Evolutionary conservation across 2,888 invertebrate species (phyloP).

Genomic region (Drosophila subsilvestris): DNA sequence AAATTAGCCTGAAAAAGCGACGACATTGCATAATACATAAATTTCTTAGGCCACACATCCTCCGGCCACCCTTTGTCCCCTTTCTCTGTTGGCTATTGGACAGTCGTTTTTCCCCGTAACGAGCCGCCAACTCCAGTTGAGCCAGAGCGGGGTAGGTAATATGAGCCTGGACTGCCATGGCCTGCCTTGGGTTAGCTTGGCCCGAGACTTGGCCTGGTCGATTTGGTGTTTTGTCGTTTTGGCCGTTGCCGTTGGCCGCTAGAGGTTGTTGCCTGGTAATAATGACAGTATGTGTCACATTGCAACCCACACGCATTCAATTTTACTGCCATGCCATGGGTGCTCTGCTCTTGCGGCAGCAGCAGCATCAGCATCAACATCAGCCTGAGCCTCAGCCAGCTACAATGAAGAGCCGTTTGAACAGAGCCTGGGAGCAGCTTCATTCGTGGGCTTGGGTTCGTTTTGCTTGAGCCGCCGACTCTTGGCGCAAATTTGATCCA

Average conservation of each 20-base stretch:
- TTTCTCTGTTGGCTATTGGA: constrained; percentile 1
- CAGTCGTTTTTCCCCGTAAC: constrained; percentile 69
- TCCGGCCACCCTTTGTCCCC: constrained; percentile 29
- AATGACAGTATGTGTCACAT: constrained; percentile 82
- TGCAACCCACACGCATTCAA: constrained; percentile 82
- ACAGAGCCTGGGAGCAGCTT: constrained; percentile 21
- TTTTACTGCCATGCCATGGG: constrained; percentile 61
- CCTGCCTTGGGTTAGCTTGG: not conserved
- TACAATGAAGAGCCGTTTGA: constrained; percentile 75
- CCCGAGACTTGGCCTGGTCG: constrained; percentile 25
- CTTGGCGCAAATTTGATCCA: constrained; percentile 82
- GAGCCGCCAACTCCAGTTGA: constrained; percentile 66
- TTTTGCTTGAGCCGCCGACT: constrained; percentile 39
- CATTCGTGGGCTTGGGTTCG: constrained; percentile 57
- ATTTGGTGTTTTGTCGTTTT: constrained; percentile 33
- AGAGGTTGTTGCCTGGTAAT: constrained; percentile 79
- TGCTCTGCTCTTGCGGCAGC: constrained; percentile 12
- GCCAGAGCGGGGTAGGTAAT: constrained; percentile 45
- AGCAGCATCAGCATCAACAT: too few species aligned
- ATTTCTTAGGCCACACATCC: constrained; percentile 46
- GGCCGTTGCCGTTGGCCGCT: constrained; percentile 48
- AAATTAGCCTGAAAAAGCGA: constrained; percentile 37
- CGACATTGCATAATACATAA: constrained; percentile 68
- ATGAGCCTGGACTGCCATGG: constrained; percentile 60
- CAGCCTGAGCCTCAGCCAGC: constrained; percentile 24